Base-by-base conservation (phyloP, 92 coral and sea anemone species). In the Pocillopora grandis region DNA sequence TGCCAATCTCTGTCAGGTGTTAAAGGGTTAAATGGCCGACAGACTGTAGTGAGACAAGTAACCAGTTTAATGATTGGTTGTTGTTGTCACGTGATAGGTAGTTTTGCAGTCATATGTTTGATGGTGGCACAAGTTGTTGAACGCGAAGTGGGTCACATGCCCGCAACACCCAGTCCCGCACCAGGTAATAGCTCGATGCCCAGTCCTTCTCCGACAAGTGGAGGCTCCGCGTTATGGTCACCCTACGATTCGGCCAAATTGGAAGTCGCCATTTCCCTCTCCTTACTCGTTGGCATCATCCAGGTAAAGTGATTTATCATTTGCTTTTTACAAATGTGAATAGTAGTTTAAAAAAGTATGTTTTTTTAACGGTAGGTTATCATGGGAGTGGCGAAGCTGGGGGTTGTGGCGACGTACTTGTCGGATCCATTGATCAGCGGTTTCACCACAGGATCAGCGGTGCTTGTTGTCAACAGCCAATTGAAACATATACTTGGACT, bases 341-440 rank as follows among this genome's bases (percentile, higher is more conserved):
- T 42, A 42, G 52, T 42, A 42, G 52, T 42, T 42, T 3, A 42
- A 42, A 35, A 35, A 64, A 18, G n/a, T 0, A 36, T 52, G 9
- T 23, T 80, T 20, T 3, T 56, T 58, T 66, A 9, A 62, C 36
- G 55, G 14, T 77, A 96, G 98, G 83, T 91, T 73, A 92, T 86
- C 8, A 94, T 96, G 99, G 98, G 99, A 37, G 78, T 88, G 19
- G 86, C 88, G 20, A 87, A 84, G 88, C 89, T 94, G 49, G 99
- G 99, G 57, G 83, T 94, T 75, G 80, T 94, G 71, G 94, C 99
- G 14, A 66, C 81, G 10, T 96, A 88, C 81, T 49, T 96, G 66
- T 96, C 99, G 12, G 95, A 95, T 67, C 98, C 98, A 49, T 80
- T 96, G 66, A 86, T 96, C 88, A 96, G 99, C 84, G 99, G 98